Evolutionary conservation across 1,140 invertebrate genomes (phyloP), one percentile per base, ranked within the genome.

Genomic region (Melipona quadrifasciata): DNA sequence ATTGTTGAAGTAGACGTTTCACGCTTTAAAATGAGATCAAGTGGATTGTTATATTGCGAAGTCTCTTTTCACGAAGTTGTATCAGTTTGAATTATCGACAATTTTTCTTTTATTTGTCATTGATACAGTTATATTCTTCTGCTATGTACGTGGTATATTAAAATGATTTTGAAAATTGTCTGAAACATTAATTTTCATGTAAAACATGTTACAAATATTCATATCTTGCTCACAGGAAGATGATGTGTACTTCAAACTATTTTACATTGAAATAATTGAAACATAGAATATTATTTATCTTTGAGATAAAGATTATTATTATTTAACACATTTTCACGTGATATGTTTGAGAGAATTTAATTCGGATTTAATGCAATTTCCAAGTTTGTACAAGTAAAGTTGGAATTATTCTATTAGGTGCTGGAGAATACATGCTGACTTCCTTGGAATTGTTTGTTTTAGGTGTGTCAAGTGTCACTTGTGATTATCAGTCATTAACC

Each of bases 321-420:
- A 94, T 98, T 98, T 90, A 98, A 98, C 92, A 98, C 98, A 53
- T 98, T 98, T 95, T 98, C 97, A 31, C 98, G 98, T 91, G 98
- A 98, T 93, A 97, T 96, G 89, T 97, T 97, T 76, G 97, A 98
- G 95, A 98, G 98, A 99, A 94, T 94, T 99, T n/a, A 99, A 99
- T 95, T 96, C 99, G 87, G 98, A 99, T 94, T 95, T 99, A 79
- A 98, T 99, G 19, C 98, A 99, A 94, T 99, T 99, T 94, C 98
- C 98, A 1, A 97, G 98, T 99, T 2, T 97, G 97, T 93, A 98
- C 99, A 24, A 97, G 97, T 86, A 98, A 99, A 95, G 97, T 99
- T 71, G 96, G 98, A 75, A 98, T 99, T 51, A 99, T 99, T 89
- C 98, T 98, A 10, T 94, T 99, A 39, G 98, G 98, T 80, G 98